Base-by-base conservation (phyloP, 1,140 invertebrate species). In the Megathymus violae region DNA sequence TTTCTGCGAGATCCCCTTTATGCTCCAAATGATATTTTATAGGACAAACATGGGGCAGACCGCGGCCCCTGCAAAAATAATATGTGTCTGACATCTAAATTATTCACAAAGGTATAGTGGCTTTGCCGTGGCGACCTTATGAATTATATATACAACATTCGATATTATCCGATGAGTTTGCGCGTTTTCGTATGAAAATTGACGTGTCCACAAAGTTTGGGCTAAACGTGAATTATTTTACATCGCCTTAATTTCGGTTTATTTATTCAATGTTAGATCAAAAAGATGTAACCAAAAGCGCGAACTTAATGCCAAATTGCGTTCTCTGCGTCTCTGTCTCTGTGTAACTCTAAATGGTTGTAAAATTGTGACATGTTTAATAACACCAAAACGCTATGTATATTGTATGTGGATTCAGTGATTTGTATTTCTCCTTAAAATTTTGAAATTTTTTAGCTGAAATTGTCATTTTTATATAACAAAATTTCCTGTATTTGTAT, bases 101-200 rank as follows among this genome's bases (percentile, higher is more conserved):
- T 80, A 87, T 89, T 89, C 80, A 87, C 79, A 85, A 85, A 86
- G 79, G 76, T 84, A 71, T 83, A 82, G 76, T 78, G 70, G 77
- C 65, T 80, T 77, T 63, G 69, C 68, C 73, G 72, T 64, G 69
- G 67, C 67, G 60, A 77, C 72, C 74, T 78, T 74, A 83, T 86
- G 84, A 85, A 87, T 87, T 82, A 87, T 78, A 86, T 80, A 87
- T 87, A 71, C 73, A 82, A 73, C 78, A 82, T 82, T 80, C 74
- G 77, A 82, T 84, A 81, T 80, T 78, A 82, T 80, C 79, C 70
- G 64, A 79, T 78, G 48, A 73, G 59, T 76, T 74, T 67, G 54
- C 54, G 62, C 68, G 65, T 74, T 78, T 75, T 69, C 61, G 46
- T 74, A 61, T 66, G 66, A 46, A 68, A 71, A 69, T 71, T 44